These are phyloP conservation scores for Liposcelis brunnea DNA, from an alignment of 2,888 invertebrate species.

Conservation along the genomic window DNA sequence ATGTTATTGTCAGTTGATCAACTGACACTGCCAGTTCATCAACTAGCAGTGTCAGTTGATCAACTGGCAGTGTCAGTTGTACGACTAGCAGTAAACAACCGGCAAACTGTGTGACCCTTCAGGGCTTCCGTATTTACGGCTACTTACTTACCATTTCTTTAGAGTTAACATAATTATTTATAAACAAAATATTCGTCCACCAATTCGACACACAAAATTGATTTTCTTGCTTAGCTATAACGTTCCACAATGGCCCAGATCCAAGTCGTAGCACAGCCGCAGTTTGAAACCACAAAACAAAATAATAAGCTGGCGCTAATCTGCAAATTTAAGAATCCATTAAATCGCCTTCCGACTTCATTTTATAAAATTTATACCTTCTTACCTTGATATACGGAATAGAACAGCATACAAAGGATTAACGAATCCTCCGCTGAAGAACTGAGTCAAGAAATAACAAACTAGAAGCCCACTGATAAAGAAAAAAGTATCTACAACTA, in stretches of 20 bases:
- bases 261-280: constrained; percentile 36
- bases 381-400: constrained; percentile 40
- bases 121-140: no score
- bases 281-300: constrained; percentile 35
- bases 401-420: constrained; percentile 34
- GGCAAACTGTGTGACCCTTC: no score
- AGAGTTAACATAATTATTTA: constrained; percentile 38
- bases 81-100: no score
- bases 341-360: neutral
- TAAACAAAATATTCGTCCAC: constrained; percentile 42
- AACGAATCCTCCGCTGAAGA: constrained; percentile 25
- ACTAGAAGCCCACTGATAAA: constrained; percentile 39
- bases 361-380: constrained; percentile 7
- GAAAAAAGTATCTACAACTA: constrained; percentile 46
- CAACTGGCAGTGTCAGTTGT: no score
- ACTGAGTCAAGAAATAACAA: constrained; percentile 28
- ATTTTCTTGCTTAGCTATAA: constrained; percentile 30
- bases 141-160: constrained; percentile 40
- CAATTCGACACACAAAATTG: constrained; percentile 37
- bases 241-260: constrained; percentile 41
- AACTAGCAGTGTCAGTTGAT: no score
- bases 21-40: no score
- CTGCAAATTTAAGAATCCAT: constrained; percentile 21
- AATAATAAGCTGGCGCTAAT: constrained; percentile 33
- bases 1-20: no score